Evolutionary conservation across 2,797 vertebrate genomes (phyloP), one percentile per base, ranked within the genome.

Genomic region (Megalops cyprinoides): DNA sequence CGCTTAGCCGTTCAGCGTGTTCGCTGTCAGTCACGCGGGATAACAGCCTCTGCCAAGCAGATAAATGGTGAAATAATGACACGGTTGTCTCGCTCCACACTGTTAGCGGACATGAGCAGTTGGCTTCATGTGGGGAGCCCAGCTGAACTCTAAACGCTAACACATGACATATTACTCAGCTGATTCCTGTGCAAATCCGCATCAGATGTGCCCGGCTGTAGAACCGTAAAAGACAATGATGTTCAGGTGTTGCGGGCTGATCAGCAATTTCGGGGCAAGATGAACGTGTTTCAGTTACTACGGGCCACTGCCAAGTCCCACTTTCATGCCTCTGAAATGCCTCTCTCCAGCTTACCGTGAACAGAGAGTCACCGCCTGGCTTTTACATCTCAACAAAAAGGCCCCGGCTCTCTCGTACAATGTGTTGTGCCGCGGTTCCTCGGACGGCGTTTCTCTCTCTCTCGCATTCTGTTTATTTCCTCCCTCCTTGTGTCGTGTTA

Each of bases 41-140:
- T 69, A 69, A 31, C 23, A 42, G 71, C 25, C 44, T 74, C 71
- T n/a, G 71, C n/a, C 37, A 46, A 15, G 23, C 69, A 25, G 39
- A 28, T 34, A 69, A 4, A 25, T 74, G 44, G 39, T 74, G 39
- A 74, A 74, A 74, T 46, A 74, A 48, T 48, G 15, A 69, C 65
- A 69, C 65, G 65, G 34, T 69, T 6, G 18, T 37, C 42, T 69
- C 23, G 37, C 65, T 77, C 37, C 7, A n/a, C 14, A 8, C 76
- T 78, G 56, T 78, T 20, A 34, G 44, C 14, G 48, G 60, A 46
- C 62, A 3, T 1, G 1, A 18, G 62, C 31, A 34, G 6, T 28
- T n/a, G 62, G 28, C 62, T 67, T 37, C 14, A 37, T 31, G 23
- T 18, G 25, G 53, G 79, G 39, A 48, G 79, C 42, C 18, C n/a